Percentiles rank a stretch among this genome's conserved stretches.
phyloP scores from a whole-genome alignment of 2,113 vertebrate genomes.

The Pseudopipra pipra region DNA sequence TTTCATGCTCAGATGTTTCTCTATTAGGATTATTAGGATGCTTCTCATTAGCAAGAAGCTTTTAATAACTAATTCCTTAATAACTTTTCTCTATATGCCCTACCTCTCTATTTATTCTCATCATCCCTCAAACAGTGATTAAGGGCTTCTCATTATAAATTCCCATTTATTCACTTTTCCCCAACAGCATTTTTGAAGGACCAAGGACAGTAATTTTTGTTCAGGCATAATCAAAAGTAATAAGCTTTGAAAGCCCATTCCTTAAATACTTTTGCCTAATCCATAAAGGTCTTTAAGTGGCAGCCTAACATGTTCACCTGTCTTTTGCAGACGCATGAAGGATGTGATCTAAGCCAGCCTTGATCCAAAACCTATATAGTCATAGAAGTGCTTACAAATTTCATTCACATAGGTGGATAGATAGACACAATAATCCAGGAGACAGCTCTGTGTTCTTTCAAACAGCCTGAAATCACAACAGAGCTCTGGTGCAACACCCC shows the following conservation, averaged over 20 bases:
- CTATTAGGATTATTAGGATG: neutral
- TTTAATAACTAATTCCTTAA: neutral
- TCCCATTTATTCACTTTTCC: neutral
- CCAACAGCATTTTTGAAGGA: neutral
- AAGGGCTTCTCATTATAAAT: neutral
- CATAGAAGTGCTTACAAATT: neutral
- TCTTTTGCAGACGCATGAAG: neutral
- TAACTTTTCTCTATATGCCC: neutral
- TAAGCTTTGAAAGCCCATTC: neutral
- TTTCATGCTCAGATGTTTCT: slow-evolving; percentile 16
- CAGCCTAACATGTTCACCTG: neutral
- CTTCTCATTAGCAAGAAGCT: neutral
- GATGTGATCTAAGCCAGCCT: neutral
- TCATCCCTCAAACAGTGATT: neutral
- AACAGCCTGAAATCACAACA: neutral
- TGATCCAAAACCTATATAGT: neutral
- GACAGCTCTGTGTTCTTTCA: neutral
- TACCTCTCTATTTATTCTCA: neutral
- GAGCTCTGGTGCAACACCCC: neutral
- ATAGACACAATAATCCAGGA: neutral
- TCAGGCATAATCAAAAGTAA: neutral
- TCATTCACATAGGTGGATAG: neutral
- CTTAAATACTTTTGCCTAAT: neutral
- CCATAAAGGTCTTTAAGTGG: neutral
- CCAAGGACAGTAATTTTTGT: neutral